These are phyloP conservation scores for Glyphotaelius pellucidus DNA, from an alignment of 2,888 invertebrate species.

Conservation along the genomic window DNA sequence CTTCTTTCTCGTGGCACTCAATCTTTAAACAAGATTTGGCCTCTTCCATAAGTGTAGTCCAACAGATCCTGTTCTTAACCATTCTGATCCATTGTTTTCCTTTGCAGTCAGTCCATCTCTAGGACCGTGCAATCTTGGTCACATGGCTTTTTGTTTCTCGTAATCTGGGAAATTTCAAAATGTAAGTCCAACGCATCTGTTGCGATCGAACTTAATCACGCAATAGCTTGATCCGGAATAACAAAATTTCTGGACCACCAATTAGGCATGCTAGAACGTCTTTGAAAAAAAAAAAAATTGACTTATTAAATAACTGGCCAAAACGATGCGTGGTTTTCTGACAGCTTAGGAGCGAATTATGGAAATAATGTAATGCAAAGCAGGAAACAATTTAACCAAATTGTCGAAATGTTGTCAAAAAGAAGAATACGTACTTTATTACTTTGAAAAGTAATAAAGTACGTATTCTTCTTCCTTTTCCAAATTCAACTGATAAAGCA, in stretches of 20 bases:
- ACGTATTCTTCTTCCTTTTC: no score
- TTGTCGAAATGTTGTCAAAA: neutral
- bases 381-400: neutral
- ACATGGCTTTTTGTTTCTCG: neutral
- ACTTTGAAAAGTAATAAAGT: neutral
- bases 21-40: no score
- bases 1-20: no score
- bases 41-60: no score
- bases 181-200: no score
- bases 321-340: neutral
- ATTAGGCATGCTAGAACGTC: neutral
- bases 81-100: no score
- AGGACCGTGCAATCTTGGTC: neutral
- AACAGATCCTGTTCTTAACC: no score
- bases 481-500: neutral
- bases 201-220: neutral
- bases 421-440: neutral
- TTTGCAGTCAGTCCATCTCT: neutral
- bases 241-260: neutral
- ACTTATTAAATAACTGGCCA: neutral
- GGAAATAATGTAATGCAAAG: neutral
- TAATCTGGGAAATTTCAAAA: neutral
- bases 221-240: neutral
- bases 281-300: neutral
- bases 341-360: neutral